Base-by-base conservation (phyloP, 1,140 invertebrate species). In the Magallana gigas region DNA sequence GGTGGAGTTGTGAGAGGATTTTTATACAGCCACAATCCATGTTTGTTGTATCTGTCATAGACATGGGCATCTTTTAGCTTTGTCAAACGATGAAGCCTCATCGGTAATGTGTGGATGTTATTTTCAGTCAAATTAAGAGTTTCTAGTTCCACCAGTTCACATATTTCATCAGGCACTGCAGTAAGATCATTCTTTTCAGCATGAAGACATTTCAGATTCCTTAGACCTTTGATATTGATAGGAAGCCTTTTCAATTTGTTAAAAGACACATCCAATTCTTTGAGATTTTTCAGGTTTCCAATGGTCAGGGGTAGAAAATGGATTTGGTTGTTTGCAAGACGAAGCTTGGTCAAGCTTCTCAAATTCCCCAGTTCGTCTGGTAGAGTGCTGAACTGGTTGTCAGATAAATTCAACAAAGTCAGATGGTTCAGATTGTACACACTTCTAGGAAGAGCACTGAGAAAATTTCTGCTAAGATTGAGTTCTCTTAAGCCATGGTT, bases 11-110 rank as follows among this genome's bases (percentile, higher is more conserved):
- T 91, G 12, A 95, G 84, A 12, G 94, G 94, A 85, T 95, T 95
- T 62, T 93, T 92, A 88, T 94, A 93, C 36, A 95, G 87, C 94
- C 94, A 95, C 56, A 95, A 87, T 8, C 94, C 94, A 88, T 90
- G 85, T 89, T 94, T 94, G 8, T 90, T 83, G 3, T 94, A 90
- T 81, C 93, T 92, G 48, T 91, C 87, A 83, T 93, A 95, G 11
- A 90, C 91, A 83, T 95, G 94, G 14, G 94, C 93, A 23, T 84
- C 89, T 12, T 88, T 91, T 1, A 95, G 83, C 8, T 91, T 92
- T 56, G 89, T 90, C 88, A 95, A 88, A 9, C 91, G 89, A 84
- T 93, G 91, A 82, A 95, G 85, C 36, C 91, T 90, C 90, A 94
- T 91, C 16, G 94, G 94, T 64, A 95, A 88, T 23, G 85, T 71